Evolutionary conservation across 2,113 vertebrate species (phyloP), one percentile per base, ranked within the genome.

Genomic region (Chaetops frenatus): DNA sequence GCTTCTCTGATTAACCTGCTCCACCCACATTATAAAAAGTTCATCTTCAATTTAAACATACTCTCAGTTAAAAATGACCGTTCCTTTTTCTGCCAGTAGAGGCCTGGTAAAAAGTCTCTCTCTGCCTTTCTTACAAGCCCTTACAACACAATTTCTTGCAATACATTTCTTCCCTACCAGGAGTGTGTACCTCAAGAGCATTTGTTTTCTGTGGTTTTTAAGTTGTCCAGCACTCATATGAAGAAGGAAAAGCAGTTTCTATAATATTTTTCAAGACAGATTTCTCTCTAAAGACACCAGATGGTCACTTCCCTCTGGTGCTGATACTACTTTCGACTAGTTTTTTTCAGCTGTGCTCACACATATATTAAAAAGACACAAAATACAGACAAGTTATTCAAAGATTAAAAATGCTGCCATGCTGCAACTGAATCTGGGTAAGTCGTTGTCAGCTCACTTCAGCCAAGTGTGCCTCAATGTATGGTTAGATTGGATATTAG

Each of bases 311-410:
- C 72, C 67, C 58, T 95, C 92, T 94, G 70, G 61, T 51, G 36
- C 33, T 76, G 38, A 71, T 61, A 48, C 3, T 82, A 27, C 53
- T 87, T 88, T 94, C 0, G 3, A 65, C 53, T 50, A 48, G 83
- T 67, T 60, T 93, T 79, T 92, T 97, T 88, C 85, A 88, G 58
- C 81, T 94, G 33, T 91, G 78, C 42, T 92, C 87, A 81, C 28
- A 81, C 53, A 73, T 58, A 66, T 9, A 74, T 74, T 83, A 60
- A 86, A 85, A 91, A 95, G 28, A 64, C 40, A 62, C 48, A 72
- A 6, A 81, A 92, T 51, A 72, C 33, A 85, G 45, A 40, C 40
- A 72, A 91, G 57, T 79, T 44, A 33, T 33, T 71, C 51, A n/a
- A 61, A 80, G 58, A 92, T 44, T 78, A 93, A 74, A 82, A 45